These are phyloP conservation scores for Phyllotreta cruciferae DNA, from an alignment of 2,888 invertebrate species.

Conservation along the genomic window DNA sequence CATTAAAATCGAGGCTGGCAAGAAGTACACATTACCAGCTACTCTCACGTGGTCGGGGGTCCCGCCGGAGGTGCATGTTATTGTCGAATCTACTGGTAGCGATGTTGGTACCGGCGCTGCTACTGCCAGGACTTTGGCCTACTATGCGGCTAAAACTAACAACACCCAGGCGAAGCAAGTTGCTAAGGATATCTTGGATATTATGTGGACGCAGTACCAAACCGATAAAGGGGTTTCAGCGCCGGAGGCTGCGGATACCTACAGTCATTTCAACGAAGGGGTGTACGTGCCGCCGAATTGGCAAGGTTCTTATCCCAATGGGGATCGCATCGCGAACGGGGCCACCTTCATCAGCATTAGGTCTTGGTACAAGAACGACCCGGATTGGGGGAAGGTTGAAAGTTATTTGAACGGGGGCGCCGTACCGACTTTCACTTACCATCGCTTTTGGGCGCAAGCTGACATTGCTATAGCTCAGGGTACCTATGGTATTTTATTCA, in stretches of 20 bases:
- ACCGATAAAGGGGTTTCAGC: constrained; percentile 40
- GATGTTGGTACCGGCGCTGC: constrained; percentile 46
- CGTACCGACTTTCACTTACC: constrained; percentile 42
- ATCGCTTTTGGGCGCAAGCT: constrained; percentile 46
- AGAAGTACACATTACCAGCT: constrained; percentile 41
- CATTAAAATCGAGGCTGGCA: constrained; percentile 34
- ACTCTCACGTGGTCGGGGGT: constrained; percentile 41
- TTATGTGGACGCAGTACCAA: constrained; percentile 39
- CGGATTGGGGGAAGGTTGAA: constrained; percentile 41
- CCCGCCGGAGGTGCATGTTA: constrained; percentile 44
- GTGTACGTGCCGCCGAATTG: constrained; percentile 45
- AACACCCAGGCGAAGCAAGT: constrained; percentile 39
- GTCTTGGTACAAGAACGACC: constrained; percentile 42
- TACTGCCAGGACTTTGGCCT: constrained; percentile 43
- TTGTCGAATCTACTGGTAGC: constrained; percentile 36
- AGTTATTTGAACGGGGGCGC: constrained; percentile 39
- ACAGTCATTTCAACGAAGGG: constrained; percentile 40
- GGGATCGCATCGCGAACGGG: constrained; percentile 42
- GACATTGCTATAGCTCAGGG: constrained; percentile 43
- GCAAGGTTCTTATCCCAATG: constrained; percentile 44
- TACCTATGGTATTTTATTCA: constrained; percentile 43
- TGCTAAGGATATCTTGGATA: constrained; percentile 43
- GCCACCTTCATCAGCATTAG: constrained; percentile 43
- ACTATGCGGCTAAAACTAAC: constrained; percentile 44
- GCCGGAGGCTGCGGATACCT: constrained; percentile 40